phyloP scores from a whole-genome alignment of 1,140 invertebrate species.

The Andrena cerasifolii region DNA sequence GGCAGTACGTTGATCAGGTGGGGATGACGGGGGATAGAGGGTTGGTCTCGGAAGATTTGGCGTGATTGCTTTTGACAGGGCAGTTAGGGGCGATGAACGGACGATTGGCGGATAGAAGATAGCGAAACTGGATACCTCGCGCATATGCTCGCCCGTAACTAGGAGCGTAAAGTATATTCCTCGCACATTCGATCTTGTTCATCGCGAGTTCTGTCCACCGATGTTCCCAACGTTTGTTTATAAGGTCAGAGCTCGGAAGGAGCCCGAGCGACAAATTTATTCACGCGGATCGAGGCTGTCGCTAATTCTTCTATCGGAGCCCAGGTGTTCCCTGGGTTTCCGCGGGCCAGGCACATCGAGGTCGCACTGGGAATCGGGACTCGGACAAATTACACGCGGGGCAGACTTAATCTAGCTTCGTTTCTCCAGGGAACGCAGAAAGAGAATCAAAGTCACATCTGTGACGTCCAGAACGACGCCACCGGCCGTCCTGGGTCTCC shows the following conservation, averaged over 20 bases:
- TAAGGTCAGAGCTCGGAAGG: no score
- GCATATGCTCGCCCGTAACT: constrained; percentile 56
- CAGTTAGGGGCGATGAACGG: constrained; percentile 64
- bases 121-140: constrained; percentile 59
- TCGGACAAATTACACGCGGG: constrained; percentile 58
- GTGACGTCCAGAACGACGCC: constrained; percentile 70
- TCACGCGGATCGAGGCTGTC: neutral
- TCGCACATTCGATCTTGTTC: constrained; percentile 1
- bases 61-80: constrained; percentile 62
- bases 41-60: constrained; percentile 34
- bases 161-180: constrained; percentile 44
- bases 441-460: constrained; percentile 81
- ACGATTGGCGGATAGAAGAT: constrained; percentile 61
- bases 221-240: no score
- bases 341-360: constrained; percentile 58
- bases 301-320: constrained; percentile 35
- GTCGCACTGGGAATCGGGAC: constrained; percentile 35
- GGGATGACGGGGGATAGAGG: constrained; percentile 28
- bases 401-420: constrained; percentile 72
- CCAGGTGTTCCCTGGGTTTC: constrained; percentile 66
- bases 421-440: constrained; percentile 72
- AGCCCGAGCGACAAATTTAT: neutral
- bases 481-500: constrained; percentile 64
- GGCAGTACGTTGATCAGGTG: constrained; percentile 7
- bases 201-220: no score